Evolutionary conservation across 2,113 vertebrate genomes (phyloP).

Genomic region (Odobenus rosmarus): DNA sequence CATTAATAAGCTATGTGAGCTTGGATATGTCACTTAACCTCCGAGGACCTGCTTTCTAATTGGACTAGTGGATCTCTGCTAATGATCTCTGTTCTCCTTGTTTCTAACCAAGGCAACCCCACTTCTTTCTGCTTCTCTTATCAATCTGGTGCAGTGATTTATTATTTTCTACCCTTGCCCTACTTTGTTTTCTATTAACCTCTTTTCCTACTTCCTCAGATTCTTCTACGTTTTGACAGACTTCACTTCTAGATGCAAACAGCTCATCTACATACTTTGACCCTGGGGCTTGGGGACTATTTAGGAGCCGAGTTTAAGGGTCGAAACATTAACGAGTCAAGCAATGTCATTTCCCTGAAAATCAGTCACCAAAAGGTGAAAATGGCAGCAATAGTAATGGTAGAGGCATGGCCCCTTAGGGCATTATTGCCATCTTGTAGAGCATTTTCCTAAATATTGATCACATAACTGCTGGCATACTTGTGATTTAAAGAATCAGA

Average conservation of each 20-base stretch:
- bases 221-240: not conserved
- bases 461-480: not conserved
- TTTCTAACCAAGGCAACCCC: not conserved
- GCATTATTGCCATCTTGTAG: not conserved
- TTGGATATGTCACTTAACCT: not conserved
- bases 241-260: not conserved
- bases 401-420: not conserved
- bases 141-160: not conserved
- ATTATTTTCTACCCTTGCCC: not conserved
- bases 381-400: not conserved
- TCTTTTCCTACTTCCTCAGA: not conserved
- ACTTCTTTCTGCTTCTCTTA: not conserved
- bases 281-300: not conserved
- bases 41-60: not conserved
- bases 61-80: not conserved
- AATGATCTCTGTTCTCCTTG: not conserved
- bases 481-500: not conserved
- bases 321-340: slow-evolving; percentile 28
- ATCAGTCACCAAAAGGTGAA: not conserved
- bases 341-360: not conserved
- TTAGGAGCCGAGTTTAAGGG: not conserved
- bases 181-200: slow-evolving; percentile 3
- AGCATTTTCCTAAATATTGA: not conserved
- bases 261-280: not conserved
- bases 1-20: not conserved